Percentiles rank a stretch among this genome's conserved stretches.
Conservation (phyloP, 37 sponge, comb jelly and placozoan species). For the Cliona cf. orientalis region DNA sequence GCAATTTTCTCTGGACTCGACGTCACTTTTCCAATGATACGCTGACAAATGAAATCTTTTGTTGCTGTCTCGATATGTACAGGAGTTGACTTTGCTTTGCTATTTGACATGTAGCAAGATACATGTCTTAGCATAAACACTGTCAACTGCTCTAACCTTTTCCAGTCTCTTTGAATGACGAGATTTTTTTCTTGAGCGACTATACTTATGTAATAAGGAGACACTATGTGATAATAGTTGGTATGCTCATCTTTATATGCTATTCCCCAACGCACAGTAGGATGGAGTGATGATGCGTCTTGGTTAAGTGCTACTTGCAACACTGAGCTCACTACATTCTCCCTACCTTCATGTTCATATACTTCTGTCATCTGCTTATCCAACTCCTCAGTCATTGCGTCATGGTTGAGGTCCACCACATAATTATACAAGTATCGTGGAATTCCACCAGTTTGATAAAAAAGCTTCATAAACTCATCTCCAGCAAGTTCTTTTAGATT, state of each 20-base stretch:
- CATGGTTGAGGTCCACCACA: neutral
- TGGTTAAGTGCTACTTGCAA: neutral
- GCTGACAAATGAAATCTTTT: neutral
- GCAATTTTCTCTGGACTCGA: neutral
- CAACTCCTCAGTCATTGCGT: neutral
- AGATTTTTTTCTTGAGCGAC: neutral
- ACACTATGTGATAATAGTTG: conserved; percentile 1
- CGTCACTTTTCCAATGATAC: neutral
- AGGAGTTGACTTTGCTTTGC: neutral
- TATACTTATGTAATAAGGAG: neutral
- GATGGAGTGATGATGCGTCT: neutral
- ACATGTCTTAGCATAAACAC: neutral
- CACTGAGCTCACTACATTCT: neutral
- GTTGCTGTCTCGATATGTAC: neutral
- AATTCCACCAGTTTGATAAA: neutral
- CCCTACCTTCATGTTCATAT: neutral
- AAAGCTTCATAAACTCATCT: neutral
- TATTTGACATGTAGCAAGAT: neutral
- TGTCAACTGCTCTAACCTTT: neutral
- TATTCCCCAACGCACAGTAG: neutral
- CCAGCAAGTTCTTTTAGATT: neutral
- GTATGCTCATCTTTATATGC: neutral
- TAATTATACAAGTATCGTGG: neutral
- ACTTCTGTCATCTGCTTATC: neutral
- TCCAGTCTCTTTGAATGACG: neutral